phyloP scores from a whole-genome alignment of 2,113 vertebrate genomes.

The Dicentrarchus labrax region DNA sequence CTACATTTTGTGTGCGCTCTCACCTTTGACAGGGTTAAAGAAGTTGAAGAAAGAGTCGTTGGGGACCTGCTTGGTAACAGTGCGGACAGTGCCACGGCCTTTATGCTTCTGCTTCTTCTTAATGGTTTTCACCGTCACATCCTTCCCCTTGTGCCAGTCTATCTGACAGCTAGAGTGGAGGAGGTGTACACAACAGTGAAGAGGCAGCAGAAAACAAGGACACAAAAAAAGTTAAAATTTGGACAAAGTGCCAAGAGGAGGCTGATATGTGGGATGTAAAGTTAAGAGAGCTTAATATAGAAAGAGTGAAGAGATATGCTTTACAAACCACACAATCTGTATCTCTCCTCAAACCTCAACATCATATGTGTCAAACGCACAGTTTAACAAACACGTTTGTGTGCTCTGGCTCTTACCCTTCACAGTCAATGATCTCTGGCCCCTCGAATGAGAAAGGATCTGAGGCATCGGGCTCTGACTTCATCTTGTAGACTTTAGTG shows the following conservation, averaged over 20 bases:
- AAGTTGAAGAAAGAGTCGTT: conserved; percentile 99
- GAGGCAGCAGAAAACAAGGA: conserved; percentile 6
- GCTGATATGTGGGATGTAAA: conserved; percentile 46
- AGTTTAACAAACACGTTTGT: not conserved
- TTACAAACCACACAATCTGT: conserved; percentile 8
- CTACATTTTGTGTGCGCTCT: conserved; percentile 9
- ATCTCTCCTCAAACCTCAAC: conserved; percentile 6
- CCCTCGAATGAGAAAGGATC: conserved; percentile 99
- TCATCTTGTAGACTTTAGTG: conserved; percentile 99
- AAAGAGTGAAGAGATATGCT: conserved; percentile 11
- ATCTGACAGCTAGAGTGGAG: conserved; percentile 89
- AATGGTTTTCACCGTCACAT: conserved; percentile 96
- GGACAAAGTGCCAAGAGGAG: conserved; percentile 19
- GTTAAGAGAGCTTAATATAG: conserved; percentile 29
- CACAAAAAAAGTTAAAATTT: conserved; percentile 22
- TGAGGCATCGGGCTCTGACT: conserved; percentile 92
- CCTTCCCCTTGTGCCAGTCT: conserved; percentile 98
- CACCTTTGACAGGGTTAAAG: conserved; percentile 96
- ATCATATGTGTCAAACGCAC: not conserved
- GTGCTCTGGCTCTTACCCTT: conserved; percentile 89
- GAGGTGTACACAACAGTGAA: conserved; percentile 12
- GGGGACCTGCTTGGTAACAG: conserved; percentile 95
- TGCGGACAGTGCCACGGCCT: conserved; percentile 95
- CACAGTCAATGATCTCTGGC: conserved; percentile 97
- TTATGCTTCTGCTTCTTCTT: conserved; percentile 99